Evolutionary conservation across 2,797 vertebrate genomes (phyloP).

Genomic region (Taeniopygia guttata): DNA sequence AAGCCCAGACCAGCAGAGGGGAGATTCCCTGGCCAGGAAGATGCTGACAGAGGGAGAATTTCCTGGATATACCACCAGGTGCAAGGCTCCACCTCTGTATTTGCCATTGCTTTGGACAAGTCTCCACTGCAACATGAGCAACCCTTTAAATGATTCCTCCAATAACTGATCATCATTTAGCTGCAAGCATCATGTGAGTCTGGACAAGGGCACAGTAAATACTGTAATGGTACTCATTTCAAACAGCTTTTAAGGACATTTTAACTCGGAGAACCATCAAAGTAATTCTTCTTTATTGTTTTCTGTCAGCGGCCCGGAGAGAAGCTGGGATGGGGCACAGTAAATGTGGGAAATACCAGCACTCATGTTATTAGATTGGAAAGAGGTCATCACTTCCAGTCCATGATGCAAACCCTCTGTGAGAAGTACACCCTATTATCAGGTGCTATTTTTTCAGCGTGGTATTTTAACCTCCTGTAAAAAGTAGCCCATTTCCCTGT

Average conservation of each 20-base stretch:
- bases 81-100: background rate
- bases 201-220: slow-evolving; percentile 28
- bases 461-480: background rate
- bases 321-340: background rate
- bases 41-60: background rate
- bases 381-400: background rate
- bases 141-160: background rate
- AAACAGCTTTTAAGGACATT: slow-evolving; percentile 38
- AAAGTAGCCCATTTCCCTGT: background rate
- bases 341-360: slow-evolving; percentile 8
- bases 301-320: background rate
- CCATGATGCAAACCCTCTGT: background rate
- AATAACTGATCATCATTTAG: background rate
- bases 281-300: slow-evolving; percentile 49
- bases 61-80: background rate
- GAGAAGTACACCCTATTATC: background rate
- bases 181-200: background rate
- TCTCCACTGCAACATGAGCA: background rate
- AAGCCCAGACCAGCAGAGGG: background rate
- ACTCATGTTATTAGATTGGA: background rate
- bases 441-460: background rate
- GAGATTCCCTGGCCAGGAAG: background rate
- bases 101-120: background rate
- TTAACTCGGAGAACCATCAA: slow-evolving; percentile 2
- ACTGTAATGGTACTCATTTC: background rate